A percentile compares a stretch with the other conserved stretches of the same genome.
phyloP scores from a whole-genome alignment of 2,888 invertebrate genomes.

The Aspidiotus destructor region DNA sequence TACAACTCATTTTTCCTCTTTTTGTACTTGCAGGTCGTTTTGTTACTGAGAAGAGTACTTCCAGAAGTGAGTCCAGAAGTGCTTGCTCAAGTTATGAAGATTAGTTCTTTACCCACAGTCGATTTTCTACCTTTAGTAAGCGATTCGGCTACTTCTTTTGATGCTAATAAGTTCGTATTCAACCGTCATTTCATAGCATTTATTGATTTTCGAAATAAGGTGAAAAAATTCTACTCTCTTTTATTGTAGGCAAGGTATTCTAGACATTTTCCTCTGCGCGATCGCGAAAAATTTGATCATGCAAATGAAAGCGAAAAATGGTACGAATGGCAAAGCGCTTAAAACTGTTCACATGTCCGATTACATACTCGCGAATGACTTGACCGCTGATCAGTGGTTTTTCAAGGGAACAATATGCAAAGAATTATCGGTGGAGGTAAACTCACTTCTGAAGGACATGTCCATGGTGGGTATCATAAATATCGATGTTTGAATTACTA shows the following conservation, averaged over 20 bases:
- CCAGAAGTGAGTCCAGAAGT: conserved; percentile 80
- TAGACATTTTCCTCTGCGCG: conserved; percentile 82
- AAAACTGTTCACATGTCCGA: conserved; percentile 44
- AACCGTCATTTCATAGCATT: neutral
- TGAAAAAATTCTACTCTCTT: no score
- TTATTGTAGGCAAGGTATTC: conserved; percentile 55
- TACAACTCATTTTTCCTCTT: neutral
- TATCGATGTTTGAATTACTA: neutral
- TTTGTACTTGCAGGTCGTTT: conserved; percentile 57
- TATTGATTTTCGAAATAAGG: no score
- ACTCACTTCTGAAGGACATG: conserved; percentile 81
- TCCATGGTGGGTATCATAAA: conserved; percentile 57
- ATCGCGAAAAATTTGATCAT: conserved; percentile 84
- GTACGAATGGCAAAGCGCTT: conserved; percentile 45
- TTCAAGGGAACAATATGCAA: conserved; percentile 71
- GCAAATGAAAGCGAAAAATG: conserved; percentile 70
- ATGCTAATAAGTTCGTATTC: conserved; percentile 19
- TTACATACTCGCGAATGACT: conserved; percentile 43
- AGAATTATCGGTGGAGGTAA: conserved; percentile 79
- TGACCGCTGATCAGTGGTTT: conserved; percentile 63
- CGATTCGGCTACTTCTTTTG: conserved; percentile 15
- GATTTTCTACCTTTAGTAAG: conserved; percentile 19
- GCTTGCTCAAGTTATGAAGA: conserved; percentile 66
- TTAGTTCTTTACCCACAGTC: conserved; percentile 47
- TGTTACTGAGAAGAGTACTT: conserved; percentile 73